phyloP scores from a whole-genome alignment of 2,797 vertebrate genomes.

The Urosaurus nigricauda region DNA sequence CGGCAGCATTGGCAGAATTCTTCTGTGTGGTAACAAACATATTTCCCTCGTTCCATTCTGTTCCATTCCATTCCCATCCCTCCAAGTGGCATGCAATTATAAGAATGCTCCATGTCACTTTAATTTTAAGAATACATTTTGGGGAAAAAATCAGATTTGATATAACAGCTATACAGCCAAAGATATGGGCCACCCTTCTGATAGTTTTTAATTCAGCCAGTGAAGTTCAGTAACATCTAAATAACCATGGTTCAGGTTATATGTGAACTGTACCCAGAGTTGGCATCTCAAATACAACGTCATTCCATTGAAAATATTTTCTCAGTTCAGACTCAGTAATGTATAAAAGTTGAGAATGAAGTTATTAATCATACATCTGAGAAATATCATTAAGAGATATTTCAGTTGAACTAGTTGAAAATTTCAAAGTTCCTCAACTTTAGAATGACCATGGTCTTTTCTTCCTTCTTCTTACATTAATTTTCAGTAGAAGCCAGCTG shows the following conservation, averaged over 20 bases:
- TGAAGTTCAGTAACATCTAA: conserved; percentile 4
- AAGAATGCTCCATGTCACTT: background rate
- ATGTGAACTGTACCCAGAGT: conserved; percentile 1
- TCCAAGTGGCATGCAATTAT: too few relatives aligned
- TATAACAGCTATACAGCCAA: conserved; percentile 9
- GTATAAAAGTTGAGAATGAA: background rate
- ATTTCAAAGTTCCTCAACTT: background rate
- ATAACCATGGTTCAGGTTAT: background rate
- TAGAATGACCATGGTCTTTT: rapidly evolving
- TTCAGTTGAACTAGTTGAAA: conserved; percentile 17
- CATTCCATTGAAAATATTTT: background rate
- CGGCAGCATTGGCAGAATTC: too few relatives aligned
- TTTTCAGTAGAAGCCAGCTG: background rate
- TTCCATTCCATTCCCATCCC: too few relatives aligned
- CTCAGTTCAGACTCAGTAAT: background rate
- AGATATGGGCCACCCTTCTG: background rate
- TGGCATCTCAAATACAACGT: conserved; percentile 6
- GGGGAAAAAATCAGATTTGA: background rate
- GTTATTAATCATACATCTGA: conserved; percentile 9
- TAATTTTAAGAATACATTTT: conserved; percentile 30
- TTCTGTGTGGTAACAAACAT: too few relatives aligned
- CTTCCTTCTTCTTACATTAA: background rate
- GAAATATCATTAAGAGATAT: conserved; percentile 27
- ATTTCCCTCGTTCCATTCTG: too few relatives aligned
- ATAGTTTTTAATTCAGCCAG: conserved; percentile 6